Conservation (phyloP, 2,888 invertebrate species). For the Meiosimyza platycephala region DNA sequence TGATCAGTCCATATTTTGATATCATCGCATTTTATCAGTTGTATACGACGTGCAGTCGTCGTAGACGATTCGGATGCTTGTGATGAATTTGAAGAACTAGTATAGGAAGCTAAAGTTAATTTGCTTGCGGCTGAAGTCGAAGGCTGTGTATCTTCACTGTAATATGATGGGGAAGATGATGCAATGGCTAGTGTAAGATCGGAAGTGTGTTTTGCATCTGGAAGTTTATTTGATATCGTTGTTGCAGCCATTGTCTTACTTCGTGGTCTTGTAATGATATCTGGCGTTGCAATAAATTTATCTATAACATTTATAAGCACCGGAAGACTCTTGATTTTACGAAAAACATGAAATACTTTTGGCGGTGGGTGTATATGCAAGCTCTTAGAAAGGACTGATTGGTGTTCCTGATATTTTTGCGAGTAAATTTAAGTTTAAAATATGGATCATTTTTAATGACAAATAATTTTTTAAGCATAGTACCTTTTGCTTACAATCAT, state of each 20-base stretch:
- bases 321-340: constrained; percentile 52
- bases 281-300: constrained; percentile 39
- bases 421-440: background rate
- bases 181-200: constrained; percentile 21
- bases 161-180: constrained; percentile 30
- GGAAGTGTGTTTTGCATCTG: constrained; percentile 8
- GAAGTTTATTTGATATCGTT: constrained; percentile 17
- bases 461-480: background rate
- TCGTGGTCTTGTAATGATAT: constrained; percentile 41
- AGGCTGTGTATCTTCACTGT: constrained; percentile 41
- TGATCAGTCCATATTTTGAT: constrained; percentile 67
- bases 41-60: constrained; percentile 47
- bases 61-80: constrained; percentile 46
- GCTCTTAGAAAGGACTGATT: background rate
- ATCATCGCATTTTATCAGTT: constrained; percentile 65
- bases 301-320: constrained; percentile 35
- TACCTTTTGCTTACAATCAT: constrained; percentile 11
- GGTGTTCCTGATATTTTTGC: background rate
- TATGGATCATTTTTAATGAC: background rate
- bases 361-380: background rate
- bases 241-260: constrained; percentile 55
- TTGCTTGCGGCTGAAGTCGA: constrained; percentile 41
- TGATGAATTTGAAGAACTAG: constrained; percentile 31
- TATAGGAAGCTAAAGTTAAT: constrained; percentile 4
- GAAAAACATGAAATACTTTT: constrained; percentile 42